Conservation (phyloP, 2,113 vertebrate genomes). For the Chlamydotis undulata region DNA sequence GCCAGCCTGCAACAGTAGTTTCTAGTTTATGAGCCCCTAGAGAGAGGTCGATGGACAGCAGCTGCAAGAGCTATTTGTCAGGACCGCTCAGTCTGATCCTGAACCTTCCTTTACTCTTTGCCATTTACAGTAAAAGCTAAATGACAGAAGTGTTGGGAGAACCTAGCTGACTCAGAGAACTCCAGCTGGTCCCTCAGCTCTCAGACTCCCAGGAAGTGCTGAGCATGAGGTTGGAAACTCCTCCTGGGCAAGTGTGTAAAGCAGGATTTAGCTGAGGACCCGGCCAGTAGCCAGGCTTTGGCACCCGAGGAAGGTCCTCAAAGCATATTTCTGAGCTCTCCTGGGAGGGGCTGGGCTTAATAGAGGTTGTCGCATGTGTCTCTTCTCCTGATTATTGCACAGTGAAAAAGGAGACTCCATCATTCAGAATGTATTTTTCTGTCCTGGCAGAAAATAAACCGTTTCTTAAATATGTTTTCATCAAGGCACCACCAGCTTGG, state of each 20-base stretch:
- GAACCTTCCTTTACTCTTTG: background rate
- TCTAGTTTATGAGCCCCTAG: background rate
- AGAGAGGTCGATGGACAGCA: background rate
- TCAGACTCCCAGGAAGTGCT: background rate
- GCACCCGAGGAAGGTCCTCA: background rate
- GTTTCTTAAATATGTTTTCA: background rate
- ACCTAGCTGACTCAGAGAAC: background rate
- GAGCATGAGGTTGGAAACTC: background rate
- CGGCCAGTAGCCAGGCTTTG: background rate
- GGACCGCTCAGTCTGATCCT: fast-evolving
- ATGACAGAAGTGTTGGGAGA: background rate
- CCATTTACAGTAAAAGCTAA: background rate
- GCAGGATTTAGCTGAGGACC: background rate
- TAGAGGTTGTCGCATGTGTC: background rate
- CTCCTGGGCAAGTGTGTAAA: background rate
- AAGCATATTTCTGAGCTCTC: background rate
- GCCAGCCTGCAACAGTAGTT: background rate
- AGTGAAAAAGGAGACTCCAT: background rate
- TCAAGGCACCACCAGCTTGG: background rate
- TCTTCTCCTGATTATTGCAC: background rate
- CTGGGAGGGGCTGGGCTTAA: background rate
- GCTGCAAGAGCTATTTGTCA: background rate
- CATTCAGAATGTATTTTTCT: background rate
- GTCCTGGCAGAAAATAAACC: background rate
- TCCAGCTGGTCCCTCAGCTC: background rate